Evolutionary conservation across 1,140 invertebrate genomes (phyloP), one percentile per base, ranked within the genome.

Genomic region (Drosophila murphyi): DNA sequence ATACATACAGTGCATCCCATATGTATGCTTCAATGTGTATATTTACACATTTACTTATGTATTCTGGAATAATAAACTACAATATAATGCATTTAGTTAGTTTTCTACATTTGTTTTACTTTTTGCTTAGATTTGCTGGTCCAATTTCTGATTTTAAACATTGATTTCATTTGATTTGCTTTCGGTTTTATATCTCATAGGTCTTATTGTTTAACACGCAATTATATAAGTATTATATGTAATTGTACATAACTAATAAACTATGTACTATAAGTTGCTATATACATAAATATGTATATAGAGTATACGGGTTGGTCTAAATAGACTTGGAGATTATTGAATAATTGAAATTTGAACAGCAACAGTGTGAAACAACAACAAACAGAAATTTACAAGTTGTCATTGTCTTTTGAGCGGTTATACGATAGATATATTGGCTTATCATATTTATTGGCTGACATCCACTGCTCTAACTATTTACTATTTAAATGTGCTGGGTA

Each of bases 111-210:
- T 55, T 64, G 37, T 20, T 63, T 68, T 29, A 6, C 34, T 8
- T 51, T 68, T 48, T 52, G 59, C 7, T 50, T 47, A 37, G 28
- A 2, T 73, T 79, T 54, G 72, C 68, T 87, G 82, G 82, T 87
- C 82, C 83, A 76, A 82, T 88, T 86, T 82, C 43, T 70, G 70
- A 81, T 86, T 60, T 86, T 39, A 55, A 86, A 72, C 47, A 52
- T 75, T 32, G 50, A 69, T 76, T 76, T 69, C 48, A 76, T 87
- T 82, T 82, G 72, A 71, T 87, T 82, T 74, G 32, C 31, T 72
- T 82, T 76, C 45, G 2, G 34, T 63, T 29, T 70, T 12, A 34
- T 35, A 63, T 68, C 54, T 37, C 34, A 60, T 64, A 63, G 62
- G 39, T 47, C 41, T 57, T 59, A 64, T 64, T 50, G 35, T 48